phyloP scores from a whole-genome alignment of 2,113 vertebrate genomes.

The Strix aluco region DNA sequence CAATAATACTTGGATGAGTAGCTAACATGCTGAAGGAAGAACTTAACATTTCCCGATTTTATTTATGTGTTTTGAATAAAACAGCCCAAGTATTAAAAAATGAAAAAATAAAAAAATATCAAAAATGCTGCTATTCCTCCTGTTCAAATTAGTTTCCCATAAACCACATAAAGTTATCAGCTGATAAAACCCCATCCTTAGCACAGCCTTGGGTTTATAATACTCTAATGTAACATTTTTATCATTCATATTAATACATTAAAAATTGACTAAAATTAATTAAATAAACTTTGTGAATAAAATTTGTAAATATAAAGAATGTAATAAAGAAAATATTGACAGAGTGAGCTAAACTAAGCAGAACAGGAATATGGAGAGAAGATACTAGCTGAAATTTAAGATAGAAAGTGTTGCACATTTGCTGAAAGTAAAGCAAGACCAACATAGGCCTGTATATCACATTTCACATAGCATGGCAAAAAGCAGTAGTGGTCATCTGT shows the following conservation, averaged over 20 bases:
- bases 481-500: background rate
- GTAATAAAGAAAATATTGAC: background rate
- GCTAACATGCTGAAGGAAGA: background rate
- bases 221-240: background rate
- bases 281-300: background rate
- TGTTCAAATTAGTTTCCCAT: background rate
- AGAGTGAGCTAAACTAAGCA: background rate
- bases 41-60: slow-evolving; percentile 46
- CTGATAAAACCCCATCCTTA: background rate
- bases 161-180: background rate
- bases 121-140: background rate
- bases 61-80: slow-evolving; percentile 43
- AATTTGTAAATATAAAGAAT: background rate
- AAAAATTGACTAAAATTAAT: background rate
- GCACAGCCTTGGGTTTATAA: background rate
- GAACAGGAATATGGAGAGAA: background rate
- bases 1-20: background rate
- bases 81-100: background rate
- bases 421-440: background rate
- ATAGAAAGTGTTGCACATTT: background rate
- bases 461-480: background rate
- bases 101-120: background rate
- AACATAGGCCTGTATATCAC: background rate
- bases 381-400: background rate
- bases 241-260: background rate